Percentiles rank a stretch among this genome's conserved stretches.
These are phyloP conservation scores for Lagopus leucura DNA, from an alignment of 2,113 vertebrate genomes.

Conservation along the genomic window DNA sequence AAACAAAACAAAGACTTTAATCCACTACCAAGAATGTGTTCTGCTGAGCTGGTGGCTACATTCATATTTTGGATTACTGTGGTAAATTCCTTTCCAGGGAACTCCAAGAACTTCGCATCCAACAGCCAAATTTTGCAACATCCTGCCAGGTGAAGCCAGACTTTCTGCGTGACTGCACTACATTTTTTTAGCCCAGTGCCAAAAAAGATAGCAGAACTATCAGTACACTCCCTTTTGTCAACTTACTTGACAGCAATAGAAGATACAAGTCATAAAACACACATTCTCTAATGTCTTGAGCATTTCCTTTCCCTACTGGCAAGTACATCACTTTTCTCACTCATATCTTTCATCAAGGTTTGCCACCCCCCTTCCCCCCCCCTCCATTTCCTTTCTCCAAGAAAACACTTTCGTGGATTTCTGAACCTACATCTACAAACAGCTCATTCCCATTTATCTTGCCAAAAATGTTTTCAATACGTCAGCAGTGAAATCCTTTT, in stretches of 20 bases:
- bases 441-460: neutral
- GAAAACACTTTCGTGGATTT: neutral
- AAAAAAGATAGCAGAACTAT: neutral
- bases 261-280: neutral
- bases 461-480: neutral
- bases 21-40: neutral
- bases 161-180: neutral
- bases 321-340: neutral
- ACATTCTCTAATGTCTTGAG: neutral
- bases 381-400: neutral
- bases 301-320: neutral
- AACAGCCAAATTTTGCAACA: neutral
- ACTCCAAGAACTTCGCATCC: neutral
- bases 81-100: constrained; percentile 35
- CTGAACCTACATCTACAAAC: neutral
- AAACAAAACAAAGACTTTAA: neutral
- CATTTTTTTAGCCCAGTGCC: neutral
- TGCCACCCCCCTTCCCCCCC: neutral
- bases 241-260: neutral
- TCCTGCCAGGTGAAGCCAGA: neutral
- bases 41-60: neutral
- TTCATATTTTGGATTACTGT: neutral
- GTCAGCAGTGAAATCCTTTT: neutral
- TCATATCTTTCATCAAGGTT: neutral
- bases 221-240: neutral